Percentiles rank a stretch among this genome's conserved stretches.
Evolutionary conservation across 2,888 invertebrate species (phyloP).

Genomic region (Rhorus exstirpatorius): DNA sequence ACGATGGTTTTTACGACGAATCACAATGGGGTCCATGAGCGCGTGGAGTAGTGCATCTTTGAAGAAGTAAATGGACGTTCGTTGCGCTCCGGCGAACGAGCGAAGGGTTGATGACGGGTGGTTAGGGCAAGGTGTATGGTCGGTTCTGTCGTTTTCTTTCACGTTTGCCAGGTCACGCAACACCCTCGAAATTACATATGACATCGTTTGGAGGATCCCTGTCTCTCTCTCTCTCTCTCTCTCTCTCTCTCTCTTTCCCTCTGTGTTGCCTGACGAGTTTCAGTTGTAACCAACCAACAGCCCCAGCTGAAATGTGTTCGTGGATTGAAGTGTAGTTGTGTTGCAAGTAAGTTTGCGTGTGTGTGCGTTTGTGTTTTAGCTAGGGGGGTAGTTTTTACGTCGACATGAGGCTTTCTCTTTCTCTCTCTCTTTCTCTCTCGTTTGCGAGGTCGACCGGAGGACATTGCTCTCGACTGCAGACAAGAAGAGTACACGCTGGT

Average conservation of each 20-base stretch:
- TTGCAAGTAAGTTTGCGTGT: too few species aligned
- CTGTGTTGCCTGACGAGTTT: too few species aligned
- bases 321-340: too few species aligned
- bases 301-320: too few species aligned
- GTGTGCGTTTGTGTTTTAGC: too few species aligned
- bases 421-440: constrained; percentile 24
- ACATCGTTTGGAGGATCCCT: constrained; percentile 64
- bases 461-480: constrained; percentile 67
- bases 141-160: constrained; percentile 55
- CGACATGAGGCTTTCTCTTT: constrained; percentile 25
- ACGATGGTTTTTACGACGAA: too few species aligned
- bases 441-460: constrained; percentile 66
- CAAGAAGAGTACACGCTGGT: constrained; percentile 53
- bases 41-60: constrained; percentile 55
- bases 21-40: too few species aligned
- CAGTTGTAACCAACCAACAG: too few species aligned
- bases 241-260: constrained; percentile 26
- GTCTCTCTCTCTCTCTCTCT: too few species aligned
- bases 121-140: constrained; percentile 25
- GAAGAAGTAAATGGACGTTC: constrained; percentile 67
- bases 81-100: constrained; percentile 65
- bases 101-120: neutral
- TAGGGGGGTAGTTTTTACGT: neutral
- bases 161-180: constrained; percentile 56
- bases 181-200: constrained; percentile 60